These are phyloP conservation scores for Syngnathus acus DNA, from an alignment of 2,797 vertebrate genomes.

Conservation along the genomic window DNA sequence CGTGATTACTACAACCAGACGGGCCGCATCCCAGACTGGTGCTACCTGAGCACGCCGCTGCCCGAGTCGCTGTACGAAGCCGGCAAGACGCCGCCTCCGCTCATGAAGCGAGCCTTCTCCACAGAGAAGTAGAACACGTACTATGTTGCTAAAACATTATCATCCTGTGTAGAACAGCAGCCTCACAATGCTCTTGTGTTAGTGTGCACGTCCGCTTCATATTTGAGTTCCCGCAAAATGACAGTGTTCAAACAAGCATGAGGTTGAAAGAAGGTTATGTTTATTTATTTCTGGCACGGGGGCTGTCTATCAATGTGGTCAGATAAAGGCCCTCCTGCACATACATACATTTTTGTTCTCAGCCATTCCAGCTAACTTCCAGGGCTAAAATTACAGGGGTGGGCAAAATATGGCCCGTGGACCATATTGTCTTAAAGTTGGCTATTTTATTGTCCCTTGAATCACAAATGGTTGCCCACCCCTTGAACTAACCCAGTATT, in stretches of 20 bases:
- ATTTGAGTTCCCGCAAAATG: not conserved
- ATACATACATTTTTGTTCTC: constrained; percentile 6
- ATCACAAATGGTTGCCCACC: no score
- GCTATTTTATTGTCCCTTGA: no score
- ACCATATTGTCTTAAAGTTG: no score
- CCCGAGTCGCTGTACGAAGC: constrained; percentile 86
- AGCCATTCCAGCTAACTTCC: constrained; percentile 5
- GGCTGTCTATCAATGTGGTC: not conserved
- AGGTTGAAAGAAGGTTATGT: not conserved
- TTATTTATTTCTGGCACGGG: constrained; percentile 52
- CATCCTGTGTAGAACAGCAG: not conserved
- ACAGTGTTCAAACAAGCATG: not conserved
- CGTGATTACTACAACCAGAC: constrained; percentile 94
- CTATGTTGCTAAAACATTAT: not conserved
- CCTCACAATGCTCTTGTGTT: not conserved
- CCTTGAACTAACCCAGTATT: no score
- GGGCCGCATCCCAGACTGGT: constrained; percentile 93
- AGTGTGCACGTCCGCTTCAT: not conserved
- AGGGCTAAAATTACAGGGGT: no score
- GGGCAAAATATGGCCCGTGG: no score
- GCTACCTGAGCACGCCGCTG: constrained; percentile 86
- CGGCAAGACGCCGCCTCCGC: constrained; percentile 81
- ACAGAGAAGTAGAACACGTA: constrained; percentile 81
- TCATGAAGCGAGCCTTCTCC: constrained; percentile 96
- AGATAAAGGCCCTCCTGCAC: constrained; percentile 1